Evolutionary conservation across 2,113 vertebrate genomes (phyloP), one percentile per base, ranked within the genome.

Genomic region (Charadrius vociferus): DNA sequence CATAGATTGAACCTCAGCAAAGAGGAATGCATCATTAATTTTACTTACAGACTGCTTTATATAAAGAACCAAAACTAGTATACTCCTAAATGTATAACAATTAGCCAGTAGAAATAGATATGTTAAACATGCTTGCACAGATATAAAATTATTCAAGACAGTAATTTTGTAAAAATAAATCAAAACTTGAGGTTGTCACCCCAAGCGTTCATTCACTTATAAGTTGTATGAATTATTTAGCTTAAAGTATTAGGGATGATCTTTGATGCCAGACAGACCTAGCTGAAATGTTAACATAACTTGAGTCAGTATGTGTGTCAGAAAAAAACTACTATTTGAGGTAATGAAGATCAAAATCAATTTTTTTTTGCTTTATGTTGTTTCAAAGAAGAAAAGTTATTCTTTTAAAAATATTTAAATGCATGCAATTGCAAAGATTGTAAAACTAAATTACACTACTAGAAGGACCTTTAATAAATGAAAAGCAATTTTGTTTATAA

Each of bases 401-500:
- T 66, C 20, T 80, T 10, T 59, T 63, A 34, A 70, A 70, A 83
- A 45, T 47, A 74, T 81, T 70, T 80, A 66, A 87, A 82, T 24
- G 30, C 4, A 65, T 52, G 49, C 23, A 90, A 23, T 26, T 63
- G 5, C 47, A 67, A 72, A 74, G 3, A 82, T 23, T 77, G 8
- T 41, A 61, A 68, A 65, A 78, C 90, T 90, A 91, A 85, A 55
- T 85, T 29, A 47, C 32, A 45, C 9, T 67, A 52, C 9, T 73
- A 52, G 8, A 50, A 8, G 32, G 34, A 58, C 24, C 24, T 89
- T 74, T 80, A 94, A 80, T 53, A 87, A 66, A 36, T 88, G 52
- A 95, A 97, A 95, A 90, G 3, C 36, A 92, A 53, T 93, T 95
- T 83, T 39, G 14, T 86, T 91, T 70, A 37, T 53, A 89, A 68